A percentile compares a stretch with the other conserved stretches of the same genome.
These are phyloP conservation scores for Catocala fraxini DNA, from an alignment of 2,888 invertebrate genomes.

Conservation along the genomic window DNA sequence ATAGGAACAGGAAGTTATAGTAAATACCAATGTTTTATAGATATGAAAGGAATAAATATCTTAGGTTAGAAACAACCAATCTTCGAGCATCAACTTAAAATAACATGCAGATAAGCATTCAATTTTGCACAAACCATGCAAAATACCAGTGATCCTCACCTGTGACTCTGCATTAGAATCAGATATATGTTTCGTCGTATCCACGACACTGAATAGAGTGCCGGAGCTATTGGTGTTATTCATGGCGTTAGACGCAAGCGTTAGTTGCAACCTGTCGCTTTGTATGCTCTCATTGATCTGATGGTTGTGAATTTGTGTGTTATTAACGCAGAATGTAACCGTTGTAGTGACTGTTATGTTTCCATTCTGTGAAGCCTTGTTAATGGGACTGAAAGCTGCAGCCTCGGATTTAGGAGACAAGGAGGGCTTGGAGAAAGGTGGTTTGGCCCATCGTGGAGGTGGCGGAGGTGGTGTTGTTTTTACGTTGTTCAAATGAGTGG, in stretches of 20 bases:
- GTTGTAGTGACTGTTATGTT: conserved; percentile 95
- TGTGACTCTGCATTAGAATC: conserved; percentile 77
- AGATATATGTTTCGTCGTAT: conserved; percentile 69
- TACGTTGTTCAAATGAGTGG: conserved; percentile 68
- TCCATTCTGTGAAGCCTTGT: conserved; percentile 86
- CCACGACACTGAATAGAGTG: conserved; percentile 72
- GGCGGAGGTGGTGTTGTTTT: conserved; percentile 93
- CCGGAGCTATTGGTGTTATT: conserved; percentile 79
- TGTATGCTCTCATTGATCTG: conserved; percentile 83
- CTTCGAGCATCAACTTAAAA: conserved; percentile 36
- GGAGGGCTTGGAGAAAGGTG: conserved; percentile 86
- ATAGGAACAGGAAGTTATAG: conserved; percentile 76
- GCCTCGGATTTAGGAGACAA: conserved; percentile 80
- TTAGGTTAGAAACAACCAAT: conserved; percentile 58
- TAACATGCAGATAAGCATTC: conserved; percentile 55
- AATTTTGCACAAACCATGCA: conserved; percentile 62
- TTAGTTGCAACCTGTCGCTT: conserved; percentile 84
- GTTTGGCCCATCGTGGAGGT: conserved; percentile 95
- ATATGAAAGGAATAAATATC: conserved; percentile 42
- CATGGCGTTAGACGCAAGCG: conserved; percentile 84
- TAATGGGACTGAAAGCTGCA: conserved; percentile 79
- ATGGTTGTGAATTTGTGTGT: conserved; percentile 85
- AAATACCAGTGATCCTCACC: conserved; percentile 68
- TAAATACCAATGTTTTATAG: conserved; percentile 51
- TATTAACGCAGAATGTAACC: conserved; percentile 93